Evolutionary conservation across 2,888 invertebrate genomes (phyloP), one percentile per base, ranked within the genome.

Genomic region (Mythimna vitellina): DNA sequence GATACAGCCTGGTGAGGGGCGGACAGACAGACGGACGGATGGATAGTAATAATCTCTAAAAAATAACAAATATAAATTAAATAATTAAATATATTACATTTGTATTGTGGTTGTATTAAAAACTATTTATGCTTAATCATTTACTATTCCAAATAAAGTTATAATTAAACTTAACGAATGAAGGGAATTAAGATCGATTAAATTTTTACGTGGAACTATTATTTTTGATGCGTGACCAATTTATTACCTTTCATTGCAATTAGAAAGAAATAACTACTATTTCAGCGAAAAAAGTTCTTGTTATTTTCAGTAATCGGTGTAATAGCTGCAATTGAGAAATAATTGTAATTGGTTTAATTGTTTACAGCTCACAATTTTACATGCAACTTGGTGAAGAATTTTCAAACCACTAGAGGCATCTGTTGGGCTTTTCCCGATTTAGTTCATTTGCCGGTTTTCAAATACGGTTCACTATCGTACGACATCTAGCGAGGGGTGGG

Each of bases 401-500:
- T 68, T 58, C 0, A n/a, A 38, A 38, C 66, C 0, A 1, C 0
- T 7, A 61, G 20, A 69, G 67, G 68, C 84, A 84, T 75, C 83
- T 84, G 10, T 69, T 4, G 70, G 22, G 4, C 1, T 25, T 64
- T 78, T 74, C 20, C 6, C 12, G 8, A 32, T 56, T 35, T 54
- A 69, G 22, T 35, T 38, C 9, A 12, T 8, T 4, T 20, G n/a
- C 4, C 4, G 1, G 56, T 3, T 66, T 51, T 60, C n/a, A 29
- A 2, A 12, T 9, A 3, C 3, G 29, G 0, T 17, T 17, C 46
- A 46, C 17, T 5, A 46, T 17, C 17, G 46, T 46, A 22, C 22
- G 83, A 66, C 84, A 83, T 85, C 84, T 84, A 80, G 58, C n/a
- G 65, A 17, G 38, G 38, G 65, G 63, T 49, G 10, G 6, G 1